Evolutionary conservation across 2,797 vertebrate genomes (phyloP).

Genomic region (Sebastes minor): DNA sequence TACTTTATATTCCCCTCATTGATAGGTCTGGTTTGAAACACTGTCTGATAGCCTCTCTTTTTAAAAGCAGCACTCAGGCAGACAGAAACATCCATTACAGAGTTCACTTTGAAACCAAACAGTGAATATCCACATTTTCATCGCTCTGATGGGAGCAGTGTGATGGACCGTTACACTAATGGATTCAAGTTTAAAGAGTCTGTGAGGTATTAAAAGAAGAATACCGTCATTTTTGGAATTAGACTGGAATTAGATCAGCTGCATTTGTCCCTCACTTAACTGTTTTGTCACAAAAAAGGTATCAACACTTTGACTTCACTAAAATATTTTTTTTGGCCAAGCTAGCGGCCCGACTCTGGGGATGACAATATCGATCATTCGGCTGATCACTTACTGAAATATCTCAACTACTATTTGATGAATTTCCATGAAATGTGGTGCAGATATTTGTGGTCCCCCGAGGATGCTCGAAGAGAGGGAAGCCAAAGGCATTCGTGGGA

Average conservation of each 20-base stretch:
- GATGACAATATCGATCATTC: background rate
- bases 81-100: conserved; percentile 15
- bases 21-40: background rate
- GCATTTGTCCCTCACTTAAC: background rate
- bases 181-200: conserved; percentile 7
- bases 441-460: background rate
- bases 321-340: background rate
- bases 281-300: background rate
- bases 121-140: background rate
- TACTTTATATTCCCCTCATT: background rate
- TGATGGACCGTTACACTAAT: conserved; percentile 7
- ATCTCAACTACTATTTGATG: background rate
- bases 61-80: conserved; percentile 7
- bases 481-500: too few species aligned
- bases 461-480: background rate
- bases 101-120: conserved; percentile 9
- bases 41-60: background rate
- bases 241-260: background rate
- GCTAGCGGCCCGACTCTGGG: background rate
- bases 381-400: background rate
- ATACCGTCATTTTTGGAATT: background rate
- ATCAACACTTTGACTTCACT: background rate
- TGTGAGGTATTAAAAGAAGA: background rate
- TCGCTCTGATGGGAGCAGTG: background rate
- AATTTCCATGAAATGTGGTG: background rate